phyloP scores from a whole-genome alignment of 2,113 vertebrate genomes.

The Oncorhynchus kisutch region DNA sequence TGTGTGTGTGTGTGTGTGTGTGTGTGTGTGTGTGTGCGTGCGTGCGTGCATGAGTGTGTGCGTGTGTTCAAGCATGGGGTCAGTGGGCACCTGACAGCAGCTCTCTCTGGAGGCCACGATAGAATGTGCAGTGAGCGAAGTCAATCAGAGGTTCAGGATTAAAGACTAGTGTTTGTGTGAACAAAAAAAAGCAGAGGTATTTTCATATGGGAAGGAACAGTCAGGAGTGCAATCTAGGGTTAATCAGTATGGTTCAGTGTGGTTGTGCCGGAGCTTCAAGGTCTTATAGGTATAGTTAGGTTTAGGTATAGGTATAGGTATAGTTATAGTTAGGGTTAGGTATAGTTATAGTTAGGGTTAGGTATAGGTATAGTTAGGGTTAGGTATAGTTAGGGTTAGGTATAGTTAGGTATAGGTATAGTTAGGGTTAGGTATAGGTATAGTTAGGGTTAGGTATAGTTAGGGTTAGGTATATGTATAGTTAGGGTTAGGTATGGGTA shows the following conservation, averaged over 20 bases:
- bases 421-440: no score
- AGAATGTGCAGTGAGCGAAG: conserved; percentile 25
- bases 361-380: no score
- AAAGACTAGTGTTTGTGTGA: not conserved
- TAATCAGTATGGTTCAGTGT: not conserved
- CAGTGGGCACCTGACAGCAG: conserved; percentile 44
- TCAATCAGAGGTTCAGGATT: not conserved
- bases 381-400: no score
- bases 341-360: no score
- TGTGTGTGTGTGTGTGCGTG: not conserved
- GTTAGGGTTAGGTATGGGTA: no score
- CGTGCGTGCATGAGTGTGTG: not conserved
- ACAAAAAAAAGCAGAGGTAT: not conserved
- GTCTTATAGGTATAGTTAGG: no score
- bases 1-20: not conserved
- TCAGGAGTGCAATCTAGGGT: not conserved
- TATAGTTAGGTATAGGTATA: no score
- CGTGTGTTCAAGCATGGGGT: conserved; percentile 19
- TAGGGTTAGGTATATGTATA: no score
- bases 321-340: no score
- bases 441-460: no score
- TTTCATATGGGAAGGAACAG: not conserved
- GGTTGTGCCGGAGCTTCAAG: not conserved
- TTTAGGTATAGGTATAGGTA: no score
- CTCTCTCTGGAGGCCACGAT: not conserved